Conservation (phyloP, 2,888 invertebrate species). For the Mesochorus sp. region DNA sequence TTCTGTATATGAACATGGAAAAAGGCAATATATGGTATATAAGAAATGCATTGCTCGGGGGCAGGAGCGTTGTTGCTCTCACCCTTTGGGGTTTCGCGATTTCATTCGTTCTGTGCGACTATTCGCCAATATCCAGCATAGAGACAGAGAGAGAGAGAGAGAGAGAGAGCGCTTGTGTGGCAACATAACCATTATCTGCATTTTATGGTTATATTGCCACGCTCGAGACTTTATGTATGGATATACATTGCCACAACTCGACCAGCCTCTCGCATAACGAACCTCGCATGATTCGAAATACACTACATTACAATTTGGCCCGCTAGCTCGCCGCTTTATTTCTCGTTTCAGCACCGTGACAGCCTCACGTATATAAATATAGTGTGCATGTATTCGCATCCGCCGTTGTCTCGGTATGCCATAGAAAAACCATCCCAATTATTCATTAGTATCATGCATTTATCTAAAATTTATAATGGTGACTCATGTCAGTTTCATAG, state of each 20-base stretch:
- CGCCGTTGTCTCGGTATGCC: not conserved
- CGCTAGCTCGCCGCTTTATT: constrained; percentile 61
- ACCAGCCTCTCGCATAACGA: constrained; percentile 71
- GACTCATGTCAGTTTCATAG: no score
- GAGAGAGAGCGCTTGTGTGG: constrained; percentile 67
- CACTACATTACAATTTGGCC: constrained; percentile 76
- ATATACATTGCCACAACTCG: constrained; percentile 61
- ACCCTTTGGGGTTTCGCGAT: constrained; percentile 61
- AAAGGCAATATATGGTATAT: not conserved
- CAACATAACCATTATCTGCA: constrained; percentile 80
- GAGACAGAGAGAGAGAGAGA: constrained; percentile 17
- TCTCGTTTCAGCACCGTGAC: constrained; percentile 18
- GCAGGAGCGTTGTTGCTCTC: constrained; percentile 44
- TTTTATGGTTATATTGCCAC: constrained; percentile 81
- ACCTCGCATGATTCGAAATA: constrained; percentile 74
- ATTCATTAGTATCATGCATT: constrained; percentile 23
- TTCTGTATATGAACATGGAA: not conserved
- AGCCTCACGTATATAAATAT: not conserved
- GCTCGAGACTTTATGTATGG: constrained; percentile 61
- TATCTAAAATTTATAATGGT: not conserved
- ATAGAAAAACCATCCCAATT: constrained; percentile 17
- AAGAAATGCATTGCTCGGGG: constrained; percentile 52
- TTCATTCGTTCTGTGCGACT: constrained; percentile 69
- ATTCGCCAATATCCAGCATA: constrained; percentile 62
- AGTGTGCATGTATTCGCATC: not conserved